These are phyloP conservation scores for Psettodes erumei DNA, from an alignment of 2,113 vertebrate genomes.

Conservation along the genomic window DNA sequence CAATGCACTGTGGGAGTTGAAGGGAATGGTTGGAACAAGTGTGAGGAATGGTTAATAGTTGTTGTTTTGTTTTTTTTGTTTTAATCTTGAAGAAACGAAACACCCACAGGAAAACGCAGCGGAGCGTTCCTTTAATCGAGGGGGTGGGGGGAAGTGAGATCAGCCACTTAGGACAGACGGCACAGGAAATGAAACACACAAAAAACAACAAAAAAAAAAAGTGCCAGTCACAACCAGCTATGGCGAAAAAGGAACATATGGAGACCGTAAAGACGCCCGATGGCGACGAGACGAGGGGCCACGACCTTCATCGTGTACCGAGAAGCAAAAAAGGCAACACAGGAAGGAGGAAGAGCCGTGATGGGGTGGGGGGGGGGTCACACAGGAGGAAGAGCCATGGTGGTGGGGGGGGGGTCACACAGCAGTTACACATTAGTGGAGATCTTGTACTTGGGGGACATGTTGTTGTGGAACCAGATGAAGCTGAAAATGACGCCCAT, in stretches of 20 bases:
- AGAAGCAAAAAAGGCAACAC: constrained; percentile 66
- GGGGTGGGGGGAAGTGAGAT: constrained; percentile 51
- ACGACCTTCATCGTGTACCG: constrained; percentile 64
- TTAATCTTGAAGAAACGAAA: too few relatives aligned
- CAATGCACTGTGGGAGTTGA: background rate
- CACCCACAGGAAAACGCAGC: constrained; percentile 45
- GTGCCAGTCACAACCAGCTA: constrained; percentile 67
- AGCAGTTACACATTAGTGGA: constrained; percentile 87
- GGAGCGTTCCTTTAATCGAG: constrained; percentile 58
- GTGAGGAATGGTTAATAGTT: background rate
- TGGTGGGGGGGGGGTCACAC: too few relatives aligned
- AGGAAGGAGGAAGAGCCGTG: constrained; percentile 60
- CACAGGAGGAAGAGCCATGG: constrained; percentile 57
- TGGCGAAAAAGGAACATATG: constrained; percentile 53
- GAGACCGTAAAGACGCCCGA: constrained; percentile 61
- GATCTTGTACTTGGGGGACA: constrained; percentile 88
- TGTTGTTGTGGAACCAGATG: constrained; percentile 91
- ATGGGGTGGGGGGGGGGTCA: too few relatives aligned
- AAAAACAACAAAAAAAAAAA: constrained; percentile 45
- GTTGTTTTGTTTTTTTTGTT: background rate
- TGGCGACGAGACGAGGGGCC: constrained; percentile 67
- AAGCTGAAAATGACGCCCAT: constrained; percentile 92
- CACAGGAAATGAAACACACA: constrained; percentile 43
- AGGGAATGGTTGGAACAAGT: constrained; percentile 8
- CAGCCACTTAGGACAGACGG: constrained; percentile 59